These are phyloP conservation scores for Cataglyphis livida DNA, from an alignment of 2,888 invertebrate genomes.

Conservation along the genomic window DNA sequence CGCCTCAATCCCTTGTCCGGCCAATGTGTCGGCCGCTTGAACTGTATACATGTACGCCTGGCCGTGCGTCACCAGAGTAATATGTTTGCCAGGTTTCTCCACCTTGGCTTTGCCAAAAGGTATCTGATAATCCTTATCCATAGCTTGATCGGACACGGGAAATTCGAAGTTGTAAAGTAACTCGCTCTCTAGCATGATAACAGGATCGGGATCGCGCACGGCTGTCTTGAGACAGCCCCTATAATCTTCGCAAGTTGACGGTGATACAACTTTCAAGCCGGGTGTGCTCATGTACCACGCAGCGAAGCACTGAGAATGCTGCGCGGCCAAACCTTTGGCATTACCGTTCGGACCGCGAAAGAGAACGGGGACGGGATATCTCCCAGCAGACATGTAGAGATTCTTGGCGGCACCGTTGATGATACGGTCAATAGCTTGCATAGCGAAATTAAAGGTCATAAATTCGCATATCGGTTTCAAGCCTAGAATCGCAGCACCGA, in stretches of 20 bases:
- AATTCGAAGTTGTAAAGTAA: constrained; percentile 88
- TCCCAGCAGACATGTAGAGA: constrained; percentile 90
- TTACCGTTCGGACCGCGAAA: constrained; percentile 90
- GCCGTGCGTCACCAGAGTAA: constrained; percentile 71
- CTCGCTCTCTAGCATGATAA: constrained; percentile 89
- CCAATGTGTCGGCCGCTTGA: constrained; percentile 71
- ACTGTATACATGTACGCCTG: constrained; percentile 68
- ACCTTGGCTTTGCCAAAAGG: constrained; percentile 76
- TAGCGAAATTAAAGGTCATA: constrained; percentile 92
- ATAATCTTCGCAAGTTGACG: constrained; percentile 88
- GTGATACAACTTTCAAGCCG: constrained; percentile 88
- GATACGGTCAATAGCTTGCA: constrained; percentile 91
- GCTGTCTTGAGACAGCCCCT: constrained; percentile 89
- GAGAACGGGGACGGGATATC: constrained; percentile 87
- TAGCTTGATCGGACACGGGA: constrained; percentile 81
- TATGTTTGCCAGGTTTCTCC: constrained; percentile 73
- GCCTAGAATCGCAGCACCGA: constrained; percentile 90
- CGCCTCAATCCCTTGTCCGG: constrained; percentile 85
- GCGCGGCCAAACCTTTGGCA: constrained; percentile 89
- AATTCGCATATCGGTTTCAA: constrained; percentile 90
- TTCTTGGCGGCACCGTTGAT: constrained; percentile 89
- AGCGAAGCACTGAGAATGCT: constrained; percentile 90
- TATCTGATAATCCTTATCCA: constrained; percentile 73
- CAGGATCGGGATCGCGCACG: constrained; percentile 89
- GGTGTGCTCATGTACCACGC: constrained; percentile 89